Conservation (phyloP, 2,113 vertebrate genomes). For the Rhinoderma darwinii region DNA sequence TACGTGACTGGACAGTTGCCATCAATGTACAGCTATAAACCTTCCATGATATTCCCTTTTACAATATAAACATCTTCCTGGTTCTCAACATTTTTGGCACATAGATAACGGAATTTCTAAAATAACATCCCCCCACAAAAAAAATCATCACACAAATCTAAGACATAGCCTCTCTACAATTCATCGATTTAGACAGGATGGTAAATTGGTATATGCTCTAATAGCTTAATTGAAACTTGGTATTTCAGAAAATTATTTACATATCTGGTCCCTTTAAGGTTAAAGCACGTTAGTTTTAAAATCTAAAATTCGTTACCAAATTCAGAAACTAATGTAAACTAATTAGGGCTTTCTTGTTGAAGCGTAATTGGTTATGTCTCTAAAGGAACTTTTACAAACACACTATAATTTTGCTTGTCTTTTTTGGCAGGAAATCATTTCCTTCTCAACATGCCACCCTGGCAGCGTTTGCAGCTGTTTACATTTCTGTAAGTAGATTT, state of each 20-base stretch:
- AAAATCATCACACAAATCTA: neutral
- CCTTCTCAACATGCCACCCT: constrained; percentile 97
- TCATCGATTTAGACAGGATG: neutral
- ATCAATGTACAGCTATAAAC: too few species aligned
- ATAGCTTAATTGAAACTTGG: neutral
- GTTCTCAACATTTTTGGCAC: neutral
- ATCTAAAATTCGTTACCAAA: neutral
- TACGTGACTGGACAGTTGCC: too few species aligned
- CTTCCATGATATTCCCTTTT: neutral
- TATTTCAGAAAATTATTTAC: neutral
- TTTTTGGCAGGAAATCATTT: constrained; percentile 93
- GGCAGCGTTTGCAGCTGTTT: constrained; percentile 95
- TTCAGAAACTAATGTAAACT: constrained; percentile 24
- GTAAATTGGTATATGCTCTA: neutral
- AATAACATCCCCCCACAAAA: neutral
- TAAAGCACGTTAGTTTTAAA: neutral
- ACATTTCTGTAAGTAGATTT: constrained; percentile 91
- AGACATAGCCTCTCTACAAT: neutral
- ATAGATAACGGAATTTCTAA: too few species aligned
- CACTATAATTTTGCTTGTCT: constrained; percentile 62
- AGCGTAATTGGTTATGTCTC: constrained; percentile 41
- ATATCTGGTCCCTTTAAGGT: neutral
- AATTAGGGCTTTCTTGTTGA: constrained; percentile 39
- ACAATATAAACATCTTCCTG: neutral
- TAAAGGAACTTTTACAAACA: constrained; percentile 41